Percentiles rank a stretch among this genome's conserved stretches.
phyloP scores from a whole-genome alignment of 2,113 vertebrate genomes.

The Brachyhypopomus occidentalis region DNA sequence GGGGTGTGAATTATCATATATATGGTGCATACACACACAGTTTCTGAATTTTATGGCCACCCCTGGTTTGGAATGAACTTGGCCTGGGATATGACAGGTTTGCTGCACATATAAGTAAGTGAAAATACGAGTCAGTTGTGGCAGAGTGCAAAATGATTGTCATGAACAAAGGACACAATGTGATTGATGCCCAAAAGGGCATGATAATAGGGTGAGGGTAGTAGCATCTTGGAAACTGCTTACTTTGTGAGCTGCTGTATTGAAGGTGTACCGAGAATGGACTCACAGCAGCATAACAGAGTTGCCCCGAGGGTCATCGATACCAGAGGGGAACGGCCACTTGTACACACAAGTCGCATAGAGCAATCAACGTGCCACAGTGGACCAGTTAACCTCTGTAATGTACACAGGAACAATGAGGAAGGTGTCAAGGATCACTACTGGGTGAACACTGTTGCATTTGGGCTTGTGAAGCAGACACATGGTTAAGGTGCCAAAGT shows the following conservation, averaged over 20 bases:
- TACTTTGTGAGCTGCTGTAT: neutral
- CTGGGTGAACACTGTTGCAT: too few relatives aligned
- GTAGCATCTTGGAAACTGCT: neutral
- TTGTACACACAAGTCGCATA: neutral
- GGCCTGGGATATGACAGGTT: neutral
- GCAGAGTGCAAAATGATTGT: neutral
- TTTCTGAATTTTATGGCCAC: too few relatives aligned
- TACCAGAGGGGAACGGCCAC: neutral
- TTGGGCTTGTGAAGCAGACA: too few relatives aligned
- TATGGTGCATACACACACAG: too few relatives aligned
- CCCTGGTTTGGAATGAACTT: too few relatives aligned
- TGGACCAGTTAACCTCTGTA: neutral
- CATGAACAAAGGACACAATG: neutral
- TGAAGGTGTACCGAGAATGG: neutral
- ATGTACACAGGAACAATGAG: neutral
- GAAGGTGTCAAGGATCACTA: neutral
- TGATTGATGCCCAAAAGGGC: neutral
- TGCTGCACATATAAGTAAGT: neutral
- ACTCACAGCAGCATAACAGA: neutral
- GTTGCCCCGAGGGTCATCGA: neutral
- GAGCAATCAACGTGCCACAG: neutral
- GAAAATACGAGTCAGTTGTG: neutral
- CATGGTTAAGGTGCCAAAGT: too few relatives aligned
- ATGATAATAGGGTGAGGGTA: neutral
- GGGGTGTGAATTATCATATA: too few relatives aligned